phyloP scores from a whole-genome alignment of 2,113 vertebrate genomes.

The Corythornis cristatus region DNA sequence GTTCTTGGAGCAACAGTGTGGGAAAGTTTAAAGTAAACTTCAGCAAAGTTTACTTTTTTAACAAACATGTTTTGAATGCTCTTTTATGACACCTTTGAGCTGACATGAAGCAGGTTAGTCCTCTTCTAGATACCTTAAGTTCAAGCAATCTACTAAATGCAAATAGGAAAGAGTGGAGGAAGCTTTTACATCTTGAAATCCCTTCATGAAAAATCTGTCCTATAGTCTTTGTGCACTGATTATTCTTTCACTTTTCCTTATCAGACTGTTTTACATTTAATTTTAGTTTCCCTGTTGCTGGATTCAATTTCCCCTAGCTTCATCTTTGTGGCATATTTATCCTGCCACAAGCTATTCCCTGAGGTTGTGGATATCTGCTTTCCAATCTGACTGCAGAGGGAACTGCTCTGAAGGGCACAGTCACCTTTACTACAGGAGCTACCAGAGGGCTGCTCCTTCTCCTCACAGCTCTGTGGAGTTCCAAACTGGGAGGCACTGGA shows the following conservation, averaged over 20 bases:
- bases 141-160: background rate
- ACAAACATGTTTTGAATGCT: background rate
- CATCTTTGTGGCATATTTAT: constrained; percentile 16
- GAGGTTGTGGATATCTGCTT: constrained; percentile 2
- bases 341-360: background rate
- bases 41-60: background rate
- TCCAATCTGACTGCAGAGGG: constrained; percentile 5
- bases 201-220: background rate
- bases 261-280: background rate
- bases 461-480: background rate
- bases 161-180: background rate
- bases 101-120: background rate
- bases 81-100: background rate
- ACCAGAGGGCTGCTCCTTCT: background rate
- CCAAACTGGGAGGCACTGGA: background rate
- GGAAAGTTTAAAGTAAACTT: background rate
- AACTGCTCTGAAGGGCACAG: constrained; percentile 4
- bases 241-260: constrained; percentile 11
- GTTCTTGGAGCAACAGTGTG: background rate
- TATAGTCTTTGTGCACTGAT: background rate
- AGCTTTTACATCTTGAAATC: background rate
- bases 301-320: background rate
- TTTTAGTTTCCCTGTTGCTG: constrained; percentile 11
- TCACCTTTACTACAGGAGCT: constrained; percentile 2
- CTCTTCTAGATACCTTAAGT: background rate